These are phyloP conservation scores for Leptinotarsa haldemani DNA, from an alignment of 2,888 invertebrate species.

Conservation along the genomic window DNA sequence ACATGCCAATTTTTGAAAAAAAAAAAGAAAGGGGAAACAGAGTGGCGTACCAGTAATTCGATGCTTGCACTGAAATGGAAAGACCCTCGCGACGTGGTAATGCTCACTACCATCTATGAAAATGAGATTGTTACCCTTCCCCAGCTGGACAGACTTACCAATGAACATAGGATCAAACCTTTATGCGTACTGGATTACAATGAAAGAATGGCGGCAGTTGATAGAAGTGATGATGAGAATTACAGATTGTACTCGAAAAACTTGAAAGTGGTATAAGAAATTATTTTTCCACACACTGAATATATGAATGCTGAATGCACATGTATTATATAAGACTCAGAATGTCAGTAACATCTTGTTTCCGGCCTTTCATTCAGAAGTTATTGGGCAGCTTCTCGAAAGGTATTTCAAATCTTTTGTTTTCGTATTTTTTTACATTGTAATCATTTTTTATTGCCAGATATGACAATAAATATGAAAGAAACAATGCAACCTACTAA, in stretches of 20 bases:
- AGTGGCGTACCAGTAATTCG: conserved; percentile 27
- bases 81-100: conserved; percentile 33
- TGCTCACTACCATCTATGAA: conserved; percentile 52
- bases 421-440: conserved; percentile 19
- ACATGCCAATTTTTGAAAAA: conserved; percentile 31
- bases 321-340: too few relatives aligned
- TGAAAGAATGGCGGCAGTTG: conserved; percentile 20
- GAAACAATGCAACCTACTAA: conserved; percentile 8
- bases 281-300: conserved; percentile 56
- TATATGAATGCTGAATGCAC: too few relatives aligned
- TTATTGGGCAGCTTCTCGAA: conserved; percentile 34
- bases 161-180: conserved; percentile 27
- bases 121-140: conserved; percentile 44
- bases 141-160: conserved; percentile 42
- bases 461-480: conserved; percentile 16
- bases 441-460: conserved; percentile 20
- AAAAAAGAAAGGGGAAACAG: conserved; percentile 29
- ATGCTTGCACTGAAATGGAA: conserved; percentile 35
- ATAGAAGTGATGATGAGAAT: conserved; percentile 18
- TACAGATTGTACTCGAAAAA: conserved; percentile 53
- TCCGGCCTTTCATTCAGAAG: conserved; percentile 34
- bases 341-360: too few relatives aligned
- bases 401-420: conserved; percentile 20
- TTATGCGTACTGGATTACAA: conserved; percentile 10
- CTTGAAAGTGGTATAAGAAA: conserved; percentile 58